phyloP scores from a whole-genome alignment of 2,888 invertebrate genomes.

The Caenorhabditis afra region DNA sequence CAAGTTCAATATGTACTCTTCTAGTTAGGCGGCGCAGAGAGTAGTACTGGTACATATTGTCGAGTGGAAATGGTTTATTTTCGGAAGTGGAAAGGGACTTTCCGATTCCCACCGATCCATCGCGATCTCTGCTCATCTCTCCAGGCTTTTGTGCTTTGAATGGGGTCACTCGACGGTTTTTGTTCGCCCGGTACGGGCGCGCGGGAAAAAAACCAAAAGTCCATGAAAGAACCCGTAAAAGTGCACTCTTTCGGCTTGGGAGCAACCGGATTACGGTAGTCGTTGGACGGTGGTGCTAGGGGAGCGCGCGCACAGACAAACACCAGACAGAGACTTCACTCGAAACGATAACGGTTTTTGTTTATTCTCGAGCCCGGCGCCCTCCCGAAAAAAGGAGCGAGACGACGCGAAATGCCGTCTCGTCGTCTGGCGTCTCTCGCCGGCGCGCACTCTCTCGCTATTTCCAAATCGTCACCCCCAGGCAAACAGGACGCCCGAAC shows the following conservation, averaged over 20 bases:
- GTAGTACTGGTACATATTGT: no score
- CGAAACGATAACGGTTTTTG: conserved; percentile 51
- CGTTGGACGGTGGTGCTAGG: not conserved
- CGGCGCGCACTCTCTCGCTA: conserved; percentile 16
- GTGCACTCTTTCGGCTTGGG: conserved; percentile 13
- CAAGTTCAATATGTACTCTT: conserved; percentile 23
- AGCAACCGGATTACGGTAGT: conserved; percentile 49
- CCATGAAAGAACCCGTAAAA: conserved; percentile 29
- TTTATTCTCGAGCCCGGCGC: conserved; percentile 34
- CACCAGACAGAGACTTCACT: conserved; percentile 20
- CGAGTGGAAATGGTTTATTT: no score
- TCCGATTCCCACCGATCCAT: not conserved
- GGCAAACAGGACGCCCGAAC: conserved; percentile 51
- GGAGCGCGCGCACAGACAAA: conserved; percentile 24
- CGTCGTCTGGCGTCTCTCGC: conserved; percentile 18
- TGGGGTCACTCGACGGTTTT: conserved; percentile 29
- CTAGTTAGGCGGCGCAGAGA: conserved; percentile 10
- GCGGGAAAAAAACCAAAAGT: conserved; percentile 24
- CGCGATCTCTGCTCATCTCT: conserved; percentile 23
- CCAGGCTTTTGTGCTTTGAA: not conserved
- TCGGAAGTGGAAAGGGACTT: no score
- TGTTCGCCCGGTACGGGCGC: conserved; percentile 3
- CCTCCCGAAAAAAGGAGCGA: conserved; percentile 9
- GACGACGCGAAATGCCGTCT: conserved; percentile 21
- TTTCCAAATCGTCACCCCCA: conserved; percentile 42